A percentile compares a stretch with the other conserved stretches of the same genome.
phyloP scores from a whole-genome alignment of 2,113 vertebrate species.

The Pelvicachromis taeniatus region DNA sequence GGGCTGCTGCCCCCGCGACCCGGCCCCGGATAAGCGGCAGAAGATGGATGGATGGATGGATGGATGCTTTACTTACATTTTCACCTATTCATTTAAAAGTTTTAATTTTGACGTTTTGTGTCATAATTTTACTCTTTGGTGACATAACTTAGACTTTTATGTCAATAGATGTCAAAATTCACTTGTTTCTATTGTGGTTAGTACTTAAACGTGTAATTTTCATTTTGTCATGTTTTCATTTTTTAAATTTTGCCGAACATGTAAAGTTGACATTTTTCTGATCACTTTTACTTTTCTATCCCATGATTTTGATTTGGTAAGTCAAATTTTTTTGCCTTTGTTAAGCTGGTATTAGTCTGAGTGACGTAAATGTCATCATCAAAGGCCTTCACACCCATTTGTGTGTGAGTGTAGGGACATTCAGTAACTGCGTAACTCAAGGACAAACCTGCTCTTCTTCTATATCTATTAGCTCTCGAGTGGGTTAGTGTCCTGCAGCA shows the following conservation, averaged over 20 bases:
- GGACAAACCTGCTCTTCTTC: neutral
- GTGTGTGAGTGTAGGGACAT: neutral
- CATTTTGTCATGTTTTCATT: neutral
- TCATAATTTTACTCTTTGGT: neutral
- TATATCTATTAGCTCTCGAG: neutral
- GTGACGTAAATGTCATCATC: neutral
- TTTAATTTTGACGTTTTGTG: neutral
- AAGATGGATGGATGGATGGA: too few species aligned
- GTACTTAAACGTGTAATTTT: neutral
- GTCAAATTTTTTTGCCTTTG: neutral
- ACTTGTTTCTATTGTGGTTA: neutral
- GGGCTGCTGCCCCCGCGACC: too few species aligned
- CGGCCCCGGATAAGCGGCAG: too few species aligned
- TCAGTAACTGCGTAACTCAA: neutral
- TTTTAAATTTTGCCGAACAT: rapidly evolving
- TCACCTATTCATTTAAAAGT: neutral
- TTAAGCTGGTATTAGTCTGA: neutral
- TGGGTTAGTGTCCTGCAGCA: neutral
- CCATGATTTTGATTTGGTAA: neutral
- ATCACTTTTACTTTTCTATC: neutral
- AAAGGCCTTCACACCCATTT: neutral
- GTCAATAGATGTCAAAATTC: neutral
- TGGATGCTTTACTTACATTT: neutral
- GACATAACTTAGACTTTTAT: neutral
- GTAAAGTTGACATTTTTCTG: neutral